These are phyloP conservation scores for Oryzias woworae DNA, from an alignment of 2,113 vertebrate species.

Conservation along the genomic window DNA sequence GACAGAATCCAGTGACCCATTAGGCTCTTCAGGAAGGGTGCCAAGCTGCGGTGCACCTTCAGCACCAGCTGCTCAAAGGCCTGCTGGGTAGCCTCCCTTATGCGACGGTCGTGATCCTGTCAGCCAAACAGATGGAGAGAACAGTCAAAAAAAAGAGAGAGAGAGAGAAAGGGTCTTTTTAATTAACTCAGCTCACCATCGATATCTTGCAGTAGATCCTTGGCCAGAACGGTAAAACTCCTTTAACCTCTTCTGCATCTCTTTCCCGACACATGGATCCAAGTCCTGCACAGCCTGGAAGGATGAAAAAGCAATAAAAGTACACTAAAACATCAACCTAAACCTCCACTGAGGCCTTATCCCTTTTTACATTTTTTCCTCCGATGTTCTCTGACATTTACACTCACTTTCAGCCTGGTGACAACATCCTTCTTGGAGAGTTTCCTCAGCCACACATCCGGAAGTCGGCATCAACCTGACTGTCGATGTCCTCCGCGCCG, in stretches of 20 bases:
- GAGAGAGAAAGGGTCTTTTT: too few relatives aligned
- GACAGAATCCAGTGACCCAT: constrained; percentile 99
- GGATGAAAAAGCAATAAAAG: neutral
- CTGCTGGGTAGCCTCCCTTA: constrained; percentile 94
- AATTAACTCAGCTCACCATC: constrained; percentile 76
- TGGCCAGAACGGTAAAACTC: constrained; percentile 97
- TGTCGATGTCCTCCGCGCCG: constrained; percentile 96
- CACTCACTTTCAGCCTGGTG: constrained; percentile 90
- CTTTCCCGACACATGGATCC: constrained; percentile 92
- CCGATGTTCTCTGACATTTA: neutral
- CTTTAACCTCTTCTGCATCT: constrained; percentile 89
- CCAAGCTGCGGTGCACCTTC: constrained; percentile 93
- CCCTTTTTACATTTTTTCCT: too few relatives aligned
- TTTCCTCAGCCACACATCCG: constrained; percentile 93
- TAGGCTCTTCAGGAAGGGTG: constrained; percentile 92
- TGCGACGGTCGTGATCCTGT: constrained; percentile 92
- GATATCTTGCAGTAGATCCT: constrained; percentile 97
- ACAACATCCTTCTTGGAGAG: constrained; percentile 92
- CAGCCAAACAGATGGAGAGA: constrained; percentile 10
- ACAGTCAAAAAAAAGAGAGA: neutral
- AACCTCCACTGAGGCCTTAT: neutral
- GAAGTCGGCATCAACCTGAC: constrained; percentile 93
- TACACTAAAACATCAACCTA: neutral
- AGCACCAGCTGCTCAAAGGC: constrained; percentile 93
- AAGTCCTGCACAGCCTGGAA: constrained; percentile 94